Evolutionary conservation across 2,888 invertebrate species (phyloP), one percentile per base, ranked within the genome.

Genomic region (Napeogenes inachia): DNA sequence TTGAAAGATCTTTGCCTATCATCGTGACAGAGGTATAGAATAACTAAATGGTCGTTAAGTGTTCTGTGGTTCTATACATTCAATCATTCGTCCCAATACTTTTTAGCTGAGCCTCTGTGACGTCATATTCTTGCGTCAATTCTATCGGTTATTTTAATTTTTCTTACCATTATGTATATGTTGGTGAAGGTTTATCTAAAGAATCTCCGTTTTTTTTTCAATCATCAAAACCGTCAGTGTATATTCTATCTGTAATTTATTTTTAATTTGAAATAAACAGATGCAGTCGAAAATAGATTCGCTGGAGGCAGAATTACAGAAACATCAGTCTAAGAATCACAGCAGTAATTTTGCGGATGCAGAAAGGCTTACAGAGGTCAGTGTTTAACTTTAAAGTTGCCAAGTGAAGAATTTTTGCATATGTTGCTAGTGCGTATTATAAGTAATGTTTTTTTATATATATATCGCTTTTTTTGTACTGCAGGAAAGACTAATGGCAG

Each of bases 1-100:
- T 94, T 77, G 93, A 93, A 89, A 93, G 92, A 83, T 92, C 93
- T 76, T 92, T 94, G 80, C 92, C 93, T 69, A 80, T 84, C 78
- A 93, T 94, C 83, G 84, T 93, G 69, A 89, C 91, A 82, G 93
- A 94, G 94, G 93, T 94, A 93, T 72, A 73, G 35, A 50, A 33
- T 42, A 42, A 12, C 42, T 42, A 10, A 42, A 12, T 42, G 42
- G 56, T 46, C 56, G 72, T 45, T 62, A 59, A 59, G 63, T 67
- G 61, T 65, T 65, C 8, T 47, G 47, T 35, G 13, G 13, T 47
- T n/a, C n/a, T 4, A n/a, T 4, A 13, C 13, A n/a, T 46, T 13
- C 6, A 5, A 42, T 4, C 21, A 1, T 21, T 21, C 21, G 21
- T 21, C 47, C 13, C 4, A 13, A 42, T 21, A 38, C 10, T 13